Evolutionary conservation across 2,888 invertebrate species (phyloP), one percentile per base, ranked within the genome.

Genomic region (Caenorhabditis sinica): DNA sequence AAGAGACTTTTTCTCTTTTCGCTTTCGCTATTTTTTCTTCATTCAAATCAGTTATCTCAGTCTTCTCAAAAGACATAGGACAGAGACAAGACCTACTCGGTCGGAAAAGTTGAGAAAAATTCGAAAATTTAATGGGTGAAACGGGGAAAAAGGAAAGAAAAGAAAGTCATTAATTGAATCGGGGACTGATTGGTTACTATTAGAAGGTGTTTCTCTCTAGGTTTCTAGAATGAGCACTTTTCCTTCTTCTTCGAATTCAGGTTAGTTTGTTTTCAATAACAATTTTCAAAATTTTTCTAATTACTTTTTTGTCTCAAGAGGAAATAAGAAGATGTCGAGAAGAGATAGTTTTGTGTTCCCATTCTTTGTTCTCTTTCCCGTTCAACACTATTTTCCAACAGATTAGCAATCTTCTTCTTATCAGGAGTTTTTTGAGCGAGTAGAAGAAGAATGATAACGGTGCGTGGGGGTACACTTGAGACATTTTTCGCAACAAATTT

Each of bases 311-410:
- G 23, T 60, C 45, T 33, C 13, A 9, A 20, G 8, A n/a, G 23
- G 6, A 23, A n/a, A 33, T 15, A 36, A 36, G 20, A 60, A 40
- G 30, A 40, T 51, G 40, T 49, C 28, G 28, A 43, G 61, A 72
- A 49, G 4, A 45, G 60, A 72, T 61, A 60, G 28, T 23, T 49
- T 25, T 65, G 65, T 72, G 72, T 72, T 66, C 65, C 56, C 58
- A 65, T 65, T 53, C 63, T 49, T 53, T 40, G 45, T 56, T 65
- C 72, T 65, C 60, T 53, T 28, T 20, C 36, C 51, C 79, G 71
- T 71, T 79, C 71, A 63, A 61, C 63, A 71, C 79, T 69, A 53
- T 79, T 79, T 60, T 69, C 43, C 11, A 51, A 20, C 58, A 60
- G 76, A 69, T 77, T 69, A 77, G 51, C 56, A 9, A 40, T 40